Evolutionary conservation across 2,888 invertebrate genomes (phyloP), one percentile per base, ranked within the genome.

Genomic region (Ophioninae sp.): DNA sequence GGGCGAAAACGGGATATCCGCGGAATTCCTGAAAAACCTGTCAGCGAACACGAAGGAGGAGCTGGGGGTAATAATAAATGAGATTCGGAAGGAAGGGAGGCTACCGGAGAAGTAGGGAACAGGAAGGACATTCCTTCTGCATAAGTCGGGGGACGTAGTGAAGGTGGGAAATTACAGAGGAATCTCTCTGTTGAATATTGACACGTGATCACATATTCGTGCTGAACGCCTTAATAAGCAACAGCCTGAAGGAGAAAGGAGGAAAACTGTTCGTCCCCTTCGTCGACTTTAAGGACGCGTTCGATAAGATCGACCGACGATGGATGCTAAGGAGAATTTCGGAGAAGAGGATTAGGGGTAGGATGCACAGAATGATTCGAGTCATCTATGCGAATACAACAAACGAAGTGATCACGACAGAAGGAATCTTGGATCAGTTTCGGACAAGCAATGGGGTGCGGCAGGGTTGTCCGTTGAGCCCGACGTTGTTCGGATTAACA

Each of bases 391-490:
- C 23, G 9, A 63, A 61, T 59, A 84, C 84, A 6, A 44, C 20
- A 10, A 71, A 79, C 20, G 81, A 82, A 0, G 79, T 82, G 0
- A 44, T 71, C 20, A 64, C 68, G n/a, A 44, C 20, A 2, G 61
- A 71, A 0, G 64, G 64, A 30, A 44, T 82, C 6, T 61, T 78
- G 22, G 69, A 67, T n/a, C 23, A 37, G 13, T 82, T 82, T 41
- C 20, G 13, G 20, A 82, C 78, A 2, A n/a, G 41, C 13, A 76
- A 72, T 5, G 63, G 78, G n/a, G 82, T 81, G 5, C 13, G 72
- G 9, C 74, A 79, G 23, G 71, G 82, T 0, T 82, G 79, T 37
- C 76, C 79, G n/a, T 10, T 79, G 8, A 79, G 82, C 58, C 71
- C 69, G 0, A 73, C 44, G 7, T 41, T 82, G 17, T 82, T 78